These are phyloP conservation scores for Hylaeus volcanicus DNA, from an alignment of 1,140 invertebrate genomes.

Conservation along the genomic window DNA sequence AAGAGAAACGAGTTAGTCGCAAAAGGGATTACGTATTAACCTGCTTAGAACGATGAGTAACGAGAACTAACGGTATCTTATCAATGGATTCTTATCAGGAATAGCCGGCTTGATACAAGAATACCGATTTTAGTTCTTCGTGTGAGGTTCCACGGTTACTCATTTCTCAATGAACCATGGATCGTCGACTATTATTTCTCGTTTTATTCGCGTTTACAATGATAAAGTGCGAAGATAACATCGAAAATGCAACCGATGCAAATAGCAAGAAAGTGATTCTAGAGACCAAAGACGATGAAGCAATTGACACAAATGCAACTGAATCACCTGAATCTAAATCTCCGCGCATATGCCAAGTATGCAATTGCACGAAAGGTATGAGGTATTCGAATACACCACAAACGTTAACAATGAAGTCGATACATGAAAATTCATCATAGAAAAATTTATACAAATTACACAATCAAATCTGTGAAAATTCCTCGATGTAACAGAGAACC, in stretches of 20 bases:
- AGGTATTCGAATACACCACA: background rate
- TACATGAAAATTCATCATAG: background rate
- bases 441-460: background rate
- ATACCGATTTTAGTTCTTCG: constrained; percentile 10
- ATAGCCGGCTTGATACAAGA: constrained; percentile 36
- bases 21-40: background rate
- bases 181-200: background rate
- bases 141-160: background rate
- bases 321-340: background rate
- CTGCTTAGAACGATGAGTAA: constrained; percentile 60
- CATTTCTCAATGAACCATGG: constrained; percentile 27
- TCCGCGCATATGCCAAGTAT: constrained; percentile 37
- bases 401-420: background rate
- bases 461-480: background rate
- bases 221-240: background rate
- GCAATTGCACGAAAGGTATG: constrained; percentile 49
- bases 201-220: constrained; percentile 5
- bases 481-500: background rate
- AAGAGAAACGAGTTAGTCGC: background rate
- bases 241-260: accelerated
- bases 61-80: constrained; percentile 59
- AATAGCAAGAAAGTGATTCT: too few species aligned
- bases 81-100: constrained; percentile 51
- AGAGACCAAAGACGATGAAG: background rate
- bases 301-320: background rate